phyloP scores from a whole-genome alignment of 2,888 invertebrate genomes.

The Athalia circularis region DNA sequence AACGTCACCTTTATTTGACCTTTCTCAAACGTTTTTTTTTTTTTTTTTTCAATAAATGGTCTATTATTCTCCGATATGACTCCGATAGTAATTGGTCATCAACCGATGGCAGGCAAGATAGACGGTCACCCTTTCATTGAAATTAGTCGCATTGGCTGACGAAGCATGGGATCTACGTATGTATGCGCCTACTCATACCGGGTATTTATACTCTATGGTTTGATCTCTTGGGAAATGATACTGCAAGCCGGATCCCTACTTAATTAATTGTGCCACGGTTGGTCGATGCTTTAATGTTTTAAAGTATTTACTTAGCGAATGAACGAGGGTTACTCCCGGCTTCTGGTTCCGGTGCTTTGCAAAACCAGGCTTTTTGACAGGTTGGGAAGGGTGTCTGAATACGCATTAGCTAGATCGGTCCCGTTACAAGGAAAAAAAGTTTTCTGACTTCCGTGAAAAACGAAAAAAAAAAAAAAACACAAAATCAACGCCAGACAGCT shows the following conservation, averaged over 20 bases:
- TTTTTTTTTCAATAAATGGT: neutral
- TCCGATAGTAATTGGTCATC: neutral
- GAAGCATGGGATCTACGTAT: neutral
- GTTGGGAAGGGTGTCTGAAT: conserved; percentile 40
- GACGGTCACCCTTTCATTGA: conserved; percentile 29
- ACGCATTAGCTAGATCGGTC: conserved; percentile 35
- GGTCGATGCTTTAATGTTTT: conserved; percentile 50
- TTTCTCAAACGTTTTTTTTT: neutral
- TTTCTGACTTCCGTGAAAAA: conserved; percentile 6
- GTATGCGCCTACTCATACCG: neutral
- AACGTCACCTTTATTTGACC: neutral
- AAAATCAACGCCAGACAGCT: no score
- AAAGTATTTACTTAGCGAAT: conserved; percentile 45
- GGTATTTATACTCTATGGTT: conserved; percentile 1
- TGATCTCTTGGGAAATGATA: conserved; percentile 36
- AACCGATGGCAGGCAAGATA: conserved; percentile 3
- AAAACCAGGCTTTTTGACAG: conserved; percentile 33
- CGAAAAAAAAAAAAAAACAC: no score
- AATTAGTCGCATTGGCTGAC: conserved; percentile 35
- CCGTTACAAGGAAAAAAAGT: neutral
- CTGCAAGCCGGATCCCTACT: conserved; percentile 44
- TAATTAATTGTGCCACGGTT: conserved; percentile 54
- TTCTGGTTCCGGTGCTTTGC: conserved; percentile 22
- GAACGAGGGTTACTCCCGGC: conserved; percentile 38
- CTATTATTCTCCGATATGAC: neutral